Evolutionary conservation across 1,140 invertebrate genomes (phyloP).

Genomic region (Melipona quadrifasciata): DNA sequence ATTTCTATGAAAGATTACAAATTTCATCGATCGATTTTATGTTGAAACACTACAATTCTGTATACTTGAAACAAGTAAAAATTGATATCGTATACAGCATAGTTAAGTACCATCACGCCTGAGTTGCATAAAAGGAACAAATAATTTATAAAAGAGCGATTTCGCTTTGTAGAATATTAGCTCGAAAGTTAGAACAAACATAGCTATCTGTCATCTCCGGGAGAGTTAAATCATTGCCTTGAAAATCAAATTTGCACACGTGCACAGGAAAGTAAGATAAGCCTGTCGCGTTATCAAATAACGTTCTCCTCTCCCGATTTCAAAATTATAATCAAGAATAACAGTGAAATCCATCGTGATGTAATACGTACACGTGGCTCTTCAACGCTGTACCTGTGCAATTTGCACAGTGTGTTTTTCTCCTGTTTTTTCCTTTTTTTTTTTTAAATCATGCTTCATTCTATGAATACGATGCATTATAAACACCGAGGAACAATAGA

Average conservation of each 20-base stretch:
- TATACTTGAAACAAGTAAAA: not conserved
- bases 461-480: not conserved
- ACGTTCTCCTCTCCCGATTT: too few species aligned
- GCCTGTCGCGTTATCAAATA: too few species aligned
- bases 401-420: not conserved
- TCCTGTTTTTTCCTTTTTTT: not conserved
- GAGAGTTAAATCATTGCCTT: too few species aligned
- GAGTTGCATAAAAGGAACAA: not conserved
- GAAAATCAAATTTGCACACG: too few species aligned
- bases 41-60: fast-evolving
- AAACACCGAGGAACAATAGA: constrained; percentile 1
- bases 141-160: not conserved
- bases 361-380: too few species aligned
- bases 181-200: fast-evolving
- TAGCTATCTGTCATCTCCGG: not conserved
- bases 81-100: too few species aligned
- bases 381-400: not conserved
- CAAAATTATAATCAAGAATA: too few species aligned
- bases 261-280: not conserved
- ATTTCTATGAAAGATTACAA: not conserved
- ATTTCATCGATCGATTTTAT: too few species aligned
- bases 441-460: not conserved
- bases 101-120: too few species aligned
- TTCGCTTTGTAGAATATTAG: not conserved
- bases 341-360: not conserved